These are phyloP conservation scores for Ameiurus melas DNA, from an alignment of 2,113 vertebrate species.

Conservation along the genomic window DNA sequence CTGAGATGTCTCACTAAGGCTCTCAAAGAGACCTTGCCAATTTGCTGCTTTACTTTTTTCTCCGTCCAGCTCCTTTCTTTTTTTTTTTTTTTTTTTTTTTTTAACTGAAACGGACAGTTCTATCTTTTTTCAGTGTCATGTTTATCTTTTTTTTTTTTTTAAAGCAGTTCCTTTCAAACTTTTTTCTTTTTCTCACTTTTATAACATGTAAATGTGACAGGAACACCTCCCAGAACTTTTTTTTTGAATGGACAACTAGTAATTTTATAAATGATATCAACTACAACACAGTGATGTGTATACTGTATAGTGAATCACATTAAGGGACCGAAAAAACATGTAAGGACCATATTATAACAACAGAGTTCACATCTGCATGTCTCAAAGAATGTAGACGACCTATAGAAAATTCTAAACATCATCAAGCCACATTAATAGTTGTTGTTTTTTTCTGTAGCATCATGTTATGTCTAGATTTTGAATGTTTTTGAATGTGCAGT, in stretches of 20 bases:
- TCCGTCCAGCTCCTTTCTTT: background rate
- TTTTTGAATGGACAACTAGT: background rate
- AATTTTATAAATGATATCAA: conserved; percentile 18
- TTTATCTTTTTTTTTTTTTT: conserved; percentile 14
- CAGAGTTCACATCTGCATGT: background rate
- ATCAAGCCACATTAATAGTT: background rate
- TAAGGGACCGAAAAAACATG: background rate
- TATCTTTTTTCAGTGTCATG: conserved; percentile 2
- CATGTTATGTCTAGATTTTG: background rate
- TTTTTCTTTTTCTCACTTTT: conserved; percentile 20
- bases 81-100: background rate
- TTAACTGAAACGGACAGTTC: conserved; percentile 26
- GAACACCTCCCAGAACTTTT: background rate
- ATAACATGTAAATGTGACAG: conserved; percentile 4
- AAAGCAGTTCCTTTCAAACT: conserved; percentile 39
- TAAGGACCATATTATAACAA: conserved; percentile 3
- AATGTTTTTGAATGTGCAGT: too few species aligned
- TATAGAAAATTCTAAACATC: background rate
- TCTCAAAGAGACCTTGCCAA: background rate
- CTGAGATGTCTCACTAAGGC: conserved; percentile 62
- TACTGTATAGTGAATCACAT: background rate
- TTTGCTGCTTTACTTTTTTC: conserved; percentile 2
- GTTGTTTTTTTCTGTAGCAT: background rate
- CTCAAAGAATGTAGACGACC: background rate
- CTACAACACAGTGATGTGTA: background rate